These are phyloP conservation scores for Anoplolepis gracilipes DNA, from an alignment of 1,140 invertebrate genomes.

Conservation along the genomic window DNA sequence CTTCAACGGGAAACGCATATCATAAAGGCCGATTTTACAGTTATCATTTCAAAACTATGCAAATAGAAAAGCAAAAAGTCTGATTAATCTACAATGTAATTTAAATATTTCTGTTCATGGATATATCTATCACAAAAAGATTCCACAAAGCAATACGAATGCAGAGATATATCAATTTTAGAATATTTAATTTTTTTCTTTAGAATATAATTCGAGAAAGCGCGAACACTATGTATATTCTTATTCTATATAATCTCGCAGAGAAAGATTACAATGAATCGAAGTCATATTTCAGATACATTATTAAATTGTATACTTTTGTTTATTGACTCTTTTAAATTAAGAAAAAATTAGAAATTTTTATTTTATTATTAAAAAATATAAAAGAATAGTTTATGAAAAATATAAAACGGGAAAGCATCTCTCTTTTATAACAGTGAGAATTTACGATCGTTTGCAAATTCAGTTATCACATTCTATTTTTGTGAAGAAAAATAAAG, in stretches of 20 bases:
- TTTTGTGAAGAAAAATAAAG: not conserved
- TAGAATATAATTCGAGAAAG: not conserved
- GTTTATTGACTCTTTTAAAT: not conserved
- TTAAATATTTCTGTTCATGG: not conserved
- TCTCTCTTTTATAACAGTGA: not conserved
- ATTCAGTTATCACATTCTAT: not conserved
- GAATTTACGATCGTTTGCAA: slow-evolving; percentile 4
- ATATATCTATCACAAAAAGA: not conserved
- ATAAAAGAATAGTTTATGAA: not conserved
- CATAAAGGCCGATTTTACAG: slow-evolving; percentile 1
- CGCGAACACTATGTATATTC: not conserved
- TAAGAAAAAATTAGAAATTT: not conserved
- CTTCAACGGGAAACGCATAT: not conserved
- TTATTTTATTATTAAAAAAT: not conserved
- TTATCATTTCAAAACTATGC: slow-evolving; percentile 4
- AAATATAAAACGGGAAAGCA: not conserved
- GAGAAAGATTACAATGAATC: not conserved
- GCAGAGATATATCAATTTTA: not conserved
- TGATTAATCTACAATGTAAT: not conserved
- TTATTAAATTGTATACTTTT: not conserved
- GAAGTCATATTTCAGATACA: not conserved
- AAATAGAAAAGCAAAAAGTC: not conserved
- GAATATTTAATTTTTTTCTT: not conserved
- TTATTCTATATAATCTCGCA: not conserved
- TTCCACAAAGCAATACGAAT: not conserved